Evolutionary conservation across 2,113 vertebrate genomes (phyloP).

Genomic region (Ptilorrhoa leucosticta): DNA sequence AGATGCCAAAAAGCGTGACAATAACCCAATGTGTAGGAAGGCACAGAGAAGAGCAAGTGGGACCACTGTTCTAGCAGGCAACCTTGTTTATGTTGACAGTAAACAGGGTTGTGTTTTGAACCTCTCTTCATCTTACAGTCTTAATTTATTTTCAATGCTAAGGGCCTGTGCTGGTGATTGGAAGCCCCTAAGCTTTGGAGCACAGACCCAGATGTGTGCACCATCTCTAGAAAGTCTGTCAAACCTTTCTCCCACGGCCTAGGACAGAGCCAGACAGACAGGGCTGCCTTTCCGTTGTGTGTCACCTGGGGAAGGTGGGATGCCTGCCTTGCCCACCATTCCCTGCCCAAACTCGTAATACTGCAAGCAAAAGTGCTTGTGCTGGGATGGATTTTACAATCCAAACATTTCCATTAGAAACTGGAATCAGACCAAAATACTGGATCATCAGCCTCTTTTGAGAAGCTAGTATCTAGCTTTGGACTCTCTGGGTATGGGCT

Average conservation of each 20-base stretch:
- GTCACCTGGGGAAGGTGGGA: neutral
- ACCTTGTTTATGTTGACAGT: neutral
- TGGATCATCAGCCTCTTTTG: neutral
- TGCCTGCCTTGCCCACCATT: neutral
- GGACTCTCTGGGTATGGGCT: neutral
- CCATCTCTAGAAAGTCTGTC: neutral
- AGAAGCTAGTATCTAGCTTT: neutral
- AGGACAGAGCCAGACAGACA: neutral
- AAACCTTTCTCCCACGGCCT: neutral
- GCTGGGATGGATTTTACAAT: neutral
- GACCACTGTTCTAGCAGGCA: neutral
- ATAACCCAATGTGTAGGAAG: neutral
- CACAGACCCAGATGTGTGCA: neutral
- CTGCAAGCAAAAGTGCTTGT: neutral
- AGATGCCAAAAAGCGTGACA: neutral
- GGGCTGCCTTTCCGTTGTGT: neutral
- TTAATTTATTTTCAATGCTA: neutral
- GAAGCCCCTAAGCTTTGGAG: neutral
- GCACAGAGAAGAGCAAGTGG: neutral
- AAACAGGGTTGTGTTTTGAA: neutral
- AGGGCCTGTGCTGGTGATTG: neutral
- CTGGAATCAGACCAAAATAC: neutral
- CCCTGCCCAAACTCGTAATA: neutral
- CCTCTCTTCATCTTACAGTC: neutral
- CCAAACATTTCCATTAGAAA: neutral